Base-by-base conservation (phyloP, 2,888 invertebrate species). In the Pollenia griseotomentosa region DNA sequence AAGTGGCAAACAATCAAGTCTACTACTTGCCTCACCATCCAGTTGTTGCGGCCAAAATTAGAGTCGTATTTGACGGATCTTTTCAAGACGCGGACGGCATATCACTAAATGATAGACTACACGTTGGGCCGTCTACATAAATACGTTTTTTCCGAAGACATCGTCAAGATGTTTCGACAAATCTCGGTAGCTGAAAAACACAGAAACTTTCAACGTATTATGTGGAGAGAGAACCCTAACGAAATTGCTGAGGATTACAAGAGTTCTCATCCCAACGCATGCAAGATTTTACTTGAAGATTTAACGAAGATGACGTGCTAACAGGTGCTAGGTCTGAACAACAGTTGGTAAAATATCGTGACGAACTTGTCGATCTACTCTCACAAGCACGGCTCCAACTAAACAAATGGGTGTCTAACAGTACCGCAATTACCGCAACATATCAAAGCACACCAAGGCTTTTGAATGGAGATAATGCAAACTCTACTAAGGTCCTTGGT, bases 91-190 rank as follows among this genome's bases (percentile, higher is more conserved):
- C 71, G 3, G 14, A 23, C 11, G 80, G 59, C 0, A 55, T 10
- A 10, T 80, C 83, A 14, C 48, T 70, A 2, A 73, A 80, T 14
- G 57, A 48, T 9, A 65, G 16, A 2, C 10, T 84, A 9, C 70
- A 82, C 42, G 68, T 78, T 14, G 75, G 78, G 1, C 57, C 82
- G 10, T 16, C 48, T 11, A 82, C 74, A 5, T 75, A 85, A 57
- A 65, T 78, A 1, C 74, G 87, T 59, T 33, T 88, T 23, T 33
- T 77, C 83, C 14, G 82, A 86, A 1, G 87, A 86, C n/a, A n/a
- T n/a, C n/a, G n/a, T n/a, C n/a, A n/a, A n/a, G 51, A 88, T 88
- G 83, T 86, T 88, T 42, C 82, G 85, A 6, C 88, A 88, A 40
- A 88, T 89, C 16, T 87, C 85, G 88, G 57, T 88, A 0, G 12